phyloP scores from a whole-genome alignment of 2,113 vertebrate species.

The Apaloderma vittatum region DNA sequence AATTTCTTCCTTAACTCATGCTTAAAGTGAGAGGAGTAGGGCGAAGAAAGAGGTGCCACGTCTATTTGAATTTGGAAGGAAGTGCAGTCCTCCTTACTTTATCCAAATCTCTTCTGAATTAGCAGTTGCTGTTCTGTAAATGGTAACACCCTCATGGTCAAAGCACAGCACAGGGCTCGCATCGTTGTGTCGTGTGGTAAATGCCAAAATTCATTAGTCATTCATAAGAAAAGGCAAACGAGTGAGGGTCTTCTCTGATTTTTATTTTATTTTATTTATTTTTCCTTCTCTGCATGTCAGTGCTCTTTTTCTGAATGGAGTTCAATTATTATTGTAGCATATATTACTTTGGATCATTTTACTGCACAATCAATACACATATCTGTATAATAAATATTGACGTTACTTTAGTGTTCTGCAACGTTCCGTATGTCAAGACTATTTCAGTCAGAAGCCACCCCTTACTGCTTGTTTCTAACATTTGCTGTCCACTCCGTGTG shows the following conservation, averaged over 20 bases:
- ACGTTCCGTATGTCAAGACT: neutral
- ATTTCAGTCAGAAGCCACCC: constrained; percentile 18
- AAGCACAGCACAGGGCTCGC: neutral
- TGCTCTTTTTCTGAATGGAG: constrained; percentile 61
- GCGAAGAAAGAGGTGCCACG: neutral
- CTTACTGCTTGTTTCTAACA: constrained; percentile 17
- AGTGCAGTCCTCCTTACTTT: neutral
- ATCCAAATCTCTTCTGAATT: neutral
- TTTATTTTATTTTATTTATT: neutral
- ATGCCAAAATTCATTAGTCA: neutral
- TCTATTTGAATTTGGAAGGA: neutral
- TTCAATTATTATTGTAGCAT: constrained; percentile 72
- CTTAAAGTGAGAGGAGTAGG: neutral
- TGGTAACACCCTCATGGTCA: neutral
- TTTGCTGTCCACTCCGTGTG: neutral
- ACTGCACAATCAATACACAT: constrained; percentile 67
- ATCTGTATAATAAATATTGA: constrained; percentile 79
- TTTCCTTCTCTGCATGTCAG: neutral
- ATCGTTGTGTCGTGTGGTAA: neutral
- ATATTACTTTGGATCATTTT: constrained; percentile 72
- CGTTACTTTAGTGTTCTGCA: constrained; percentile 16
- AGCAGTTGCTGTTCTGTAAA: neutral
- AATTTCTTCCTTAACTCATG: neutral
- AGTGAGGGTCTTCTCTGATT: constrained; percentile 5
- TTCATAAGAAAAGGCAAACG: neutral